Conservation (phyloP, 2,797 vertebrate genomes). For the Gadopsis bispinosus region DNA sequence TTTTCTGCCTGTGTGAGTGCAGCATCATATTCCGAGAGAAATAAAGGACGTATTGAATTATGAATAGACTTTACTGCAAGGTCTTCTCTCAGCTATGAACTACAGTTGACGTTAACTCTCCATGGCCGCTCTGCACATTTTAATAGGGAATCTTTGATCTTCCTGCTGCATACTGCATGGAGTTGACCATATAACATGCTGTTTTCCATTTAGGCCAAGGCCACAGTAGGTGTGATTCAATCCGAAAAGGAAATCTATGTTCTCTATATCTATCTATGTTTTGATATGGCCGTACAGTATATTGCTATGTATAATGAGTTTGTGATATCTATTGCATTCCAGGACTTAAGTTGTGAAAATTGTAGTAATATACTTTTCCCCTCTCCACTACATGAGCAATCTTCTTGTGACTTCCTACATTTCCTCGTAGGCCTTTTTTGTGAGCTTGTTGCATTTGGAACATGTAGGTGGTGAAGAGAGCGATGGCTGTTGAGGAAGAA, state of each 20-base stretch:
- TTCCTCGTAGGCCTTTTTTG: constrained; percentile 17
- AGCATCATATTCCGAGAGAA: constrained; percentile 56
- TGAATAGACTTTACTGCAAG: constrained; percentile 66
- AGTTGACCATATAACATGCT: constrained; percentile 60
- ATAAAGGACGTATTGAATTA: constrained; percentile 73
- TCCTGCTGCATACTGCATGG: constrained; percentile 48
- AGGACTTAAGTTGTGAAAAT: constrained; percentile 14
- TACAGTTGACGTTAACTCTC: constrained; percentile 68
- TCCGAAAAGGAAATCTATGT: constrained; percentile 45
- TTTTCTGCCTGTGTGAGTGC: constrained; percentile 28
- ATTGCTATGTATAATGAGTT: constrained; percentile 53
- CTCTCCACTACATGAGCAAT: constrained; percentile 11
- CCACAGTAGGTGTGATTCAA: constrained; percentile 46
- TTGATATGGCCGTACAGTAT: constrained; percentile 54
- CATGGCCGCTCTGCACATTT: constrained; percentile 63
- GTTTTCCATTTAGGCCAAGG: constrained; percentile 69
- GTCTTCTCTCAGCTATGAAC: constrained; percentile 50
- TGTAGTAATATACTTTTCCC: constrained; percentile 7
- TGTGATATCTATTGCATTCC: constrained; percentile 47
- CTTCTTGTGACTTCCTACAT: constrained; percentile 32
- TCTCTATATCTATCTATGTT: constrained; percentile 27
- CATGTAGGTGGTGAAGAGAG: constrained; percentile 19
- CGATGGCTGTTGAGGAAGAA: neutral
- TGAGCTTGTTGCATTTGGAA: constrained; percentile 25
- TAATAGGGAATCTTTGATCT: constrained; percentile 68